These are phyloP conservation scores for Tetramorium parvispinum DNA, from an alignment of 1,140 invertebrate species.

Conservation along the genomic window DNA sequence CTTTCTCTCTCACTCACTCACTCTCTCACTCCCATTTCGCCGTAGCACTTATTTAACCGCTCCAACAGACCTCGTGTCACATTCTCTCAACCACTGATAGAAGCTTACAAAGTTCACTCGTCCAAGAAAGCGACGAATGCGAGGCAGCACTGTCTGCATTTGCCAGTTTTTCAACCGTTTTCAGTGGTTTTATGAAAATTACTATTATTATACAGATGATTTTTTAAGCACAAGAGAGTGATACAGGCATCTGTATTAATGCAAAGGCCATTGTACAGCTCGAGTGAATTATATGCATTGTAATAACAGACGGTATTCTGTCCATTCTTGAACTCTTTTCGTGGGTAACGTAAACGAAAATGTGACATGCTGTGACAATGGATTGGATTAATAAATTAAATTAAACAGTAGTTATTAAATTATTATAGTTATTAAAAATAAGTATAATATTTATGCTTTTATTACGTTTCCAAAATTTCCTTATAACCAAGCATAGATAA, in stretches of 20 bases:
- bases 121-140: conserved; percentile 2
- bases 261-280: not conserved
- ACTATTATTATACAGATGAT: not conserved
- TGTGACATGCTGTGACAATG: not conserved
- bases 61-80: conserved; percentile 8
- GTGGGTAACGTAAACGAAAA: not conserved
- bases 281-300: not conserved
- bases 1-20: not conserved
- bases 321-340: not conserved
- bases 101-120: conserved; percentile 25
- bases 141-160: not conserved
- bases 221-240: not conserved
- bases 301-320: conserved; percentile 14
- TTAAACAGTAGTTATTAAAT: no score
- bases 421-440: no score
- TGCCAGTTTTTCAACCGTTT: not conserved
- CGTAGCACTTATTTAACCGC: conserved; percentile 29
- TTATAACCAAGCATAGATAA: not conserved
- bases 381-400: not conserved
- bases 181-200: not conserved
- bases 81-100: conserved; percentile 11
- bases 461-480: not conserved
- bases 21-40: conserved; percentile 15
- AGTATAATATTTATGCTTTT: not conserved
- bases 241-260: conserved; percentile 7